Evolutionary conservation across 92 coral and sea anemone genomes (phyloP), one percentile per base, ranked within the genome.

Genomic region (Scolanthus callimorphus): DNA sequence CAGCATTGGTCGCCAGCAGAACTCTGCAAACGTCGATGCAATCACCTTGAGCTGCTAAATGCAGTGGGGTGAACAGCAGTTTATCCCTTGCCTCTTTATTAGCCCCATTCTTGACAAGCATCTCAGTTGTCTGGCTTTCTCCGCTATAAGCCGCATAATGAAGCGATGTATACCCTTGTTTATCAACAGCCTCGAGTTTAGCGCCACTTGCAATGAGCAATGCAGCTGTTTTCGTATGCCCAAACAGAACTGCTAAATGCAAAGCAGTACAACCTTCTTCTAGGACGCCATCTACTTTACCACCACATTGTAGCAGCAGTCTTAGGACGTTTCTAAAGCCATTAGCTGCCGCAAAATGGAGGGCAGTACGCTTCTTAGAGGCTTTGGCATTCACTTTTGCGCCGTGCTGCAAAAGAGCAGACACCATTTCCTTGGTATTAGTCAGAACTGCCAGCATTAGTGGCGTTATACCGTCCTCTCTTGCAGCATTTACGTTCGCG

Each of bases 261-360:
- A 86, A 60, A 25, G 79, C 63, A 0, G 89, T 39, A 49, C 85
- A 74, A 0, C 89, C 95, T 13, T 86, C 82, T 20, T 49, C 56
- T 44, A 75, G 55, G 9, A 23, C 58, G 38, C 10, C n/a, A 20
- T 81, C 69, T 15, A 61, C 55, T 11, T 63, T 49, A 26, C 75
- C 58, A 1, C 68, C 65, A 21, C 60, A 62, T 6, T 61, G 20
- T 13, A 81, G 17, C 13, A 86, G 81, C 13, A 49, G 50, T 27
- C 54, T 52, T 6, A 86, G 39, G 19, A 79, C 77, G 29, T 55
- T 61, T 27, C 34, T 31, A 24, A 48, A 49, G 1, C 95, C 95
- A 52, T 66, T 67, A 15, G 85, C 82, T 13, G 89, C 95, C 15
- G 95, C 89, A 43, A 76, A 86, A 63, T 86, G 95, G 19, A 86